Evolutionary conservation across 2,888 invertebrate species (phyloP).

Genomic region (Andrena dorsata): DNA sequence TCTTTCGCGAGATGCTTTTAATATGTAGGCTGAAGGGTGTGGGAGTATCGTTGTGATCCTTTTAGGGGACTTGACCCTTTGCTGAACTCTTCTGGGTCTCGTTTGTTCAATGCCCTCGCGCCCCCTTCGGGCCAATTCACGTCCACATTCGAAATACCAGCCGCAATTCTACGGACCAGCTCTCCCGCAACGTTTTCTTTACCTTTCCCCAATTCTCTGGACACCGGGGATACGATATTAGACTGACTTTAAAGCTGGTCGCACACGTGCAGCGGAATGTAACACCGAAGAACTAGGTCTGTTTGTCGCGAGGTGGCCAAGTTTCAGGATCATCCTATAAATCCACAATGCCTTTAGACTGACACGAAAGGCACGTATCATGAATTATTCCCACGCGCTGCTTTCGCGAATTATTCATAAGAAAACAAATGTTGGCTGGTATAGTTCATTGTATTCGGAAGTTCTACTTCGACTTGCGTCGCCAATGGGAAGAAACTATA

Average conservation of each 20-base stretch:
- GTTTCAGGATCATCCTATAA: constrained; percentile 50
- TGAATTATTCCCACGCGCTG: constrained; percentile 56
- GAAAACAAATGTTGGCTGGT: constrained; percentile 47
- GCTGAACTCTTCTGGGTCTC: neutral
- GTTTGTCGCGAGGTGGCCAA: constrained; percentile 30
- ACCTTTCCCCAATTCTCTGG: neutral
- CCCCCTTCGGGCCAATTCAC: neutral
- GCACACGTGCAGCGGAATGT: neutral
- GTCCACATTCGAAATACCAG: neutral
- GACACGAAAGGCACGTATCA: constrained; percentile 42
- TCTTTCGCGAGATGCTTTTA: constrained; percentile 20
- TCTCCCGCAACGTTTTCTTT: neutral
- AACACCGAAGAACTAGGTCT: neutral
- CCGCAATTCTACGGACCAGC: neutral
- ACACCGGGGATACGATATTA: too few relatives aligned
- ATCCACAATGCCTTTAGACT: constrained; percentile 38
- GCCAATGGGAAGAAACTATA: constrained; percentile 34
- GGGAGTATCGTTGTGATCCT: constrained; percentile 20
- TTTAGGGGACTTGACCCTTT: constrained; percentile 20
- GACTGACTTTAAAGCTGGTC: too few relatives aligned
- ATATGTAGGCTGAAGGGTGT: constrained; percentile 4
- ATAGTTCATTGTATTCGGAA: constrained; percentile 23
- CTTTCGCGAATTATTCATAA: constrained; percentile 60
- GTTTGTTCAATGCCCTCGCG: neutral
- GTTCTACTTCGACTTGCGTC: constrained; percentile 18